Evolutionary conservation across 2,888 invertebrate genomes (phyloP).

Genomic region (Amaurobius ferox): DNA sequence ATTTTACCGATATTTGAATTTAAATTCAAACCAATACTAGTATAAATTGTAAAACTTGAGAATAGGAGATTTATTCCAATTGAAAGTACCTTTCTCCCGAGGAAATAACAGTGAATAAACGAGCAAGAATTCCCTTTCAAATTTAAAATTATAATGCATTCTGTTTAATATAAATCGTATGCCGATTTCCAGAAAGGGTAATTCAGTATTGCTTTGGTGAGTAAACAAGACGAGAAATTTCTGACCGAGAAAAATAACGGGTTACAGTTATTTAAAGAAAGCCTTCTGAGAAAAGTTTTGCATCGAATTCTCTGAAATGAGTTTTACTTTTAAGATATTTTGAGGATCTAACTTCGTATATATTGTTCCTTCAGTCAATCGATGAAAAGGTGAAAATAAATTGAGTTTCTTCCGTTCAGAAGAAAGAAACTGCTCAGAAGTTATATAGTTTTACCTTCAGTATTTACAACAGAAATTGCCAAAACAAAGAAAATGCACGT

Average conservation of each 20-base stretch:
- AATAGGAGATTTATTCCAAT: no score
- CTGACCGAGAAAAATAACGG: background rate
- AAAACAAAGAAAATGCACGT: no score
- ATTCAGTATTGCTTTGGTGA: background rate
- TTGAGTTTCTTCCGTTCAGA: background rate
- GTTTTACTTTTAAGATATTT: slow-evolving; percentile 2
- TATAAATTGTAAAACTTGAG: no score
- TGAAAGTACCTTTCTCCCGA: no score
- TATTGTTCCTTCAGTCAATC: background rate
- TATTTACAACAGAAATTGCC: no score
- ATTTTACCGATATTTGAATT: no score
- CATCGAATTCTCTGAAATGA: slow-evolving; percentile 1
- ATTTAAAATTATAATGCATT: slow-evolving; percentile 71
- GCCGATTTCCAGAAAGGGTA: slow-evolving; percentile 45
- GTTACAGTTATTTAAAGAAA: background rate
- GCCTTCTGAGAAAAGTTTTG: background rate
- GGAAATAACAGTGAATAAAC: background rate
- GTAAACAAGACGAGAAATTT: background rate
- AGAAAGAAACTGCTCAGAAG: no score
- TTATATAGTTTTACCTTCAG: no score
- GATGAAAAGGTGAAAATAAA: background rate
- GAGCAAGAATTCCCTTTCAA: slow-evolving; percentile 53
- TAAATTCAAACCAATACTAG: no score
- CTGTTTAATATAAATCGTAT: slow-evolving; percentile 71
- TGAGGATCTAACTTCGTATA: background rate